Evolutionary conservation across 2,888 invertebrate genomes (phyloP).

Genomic region (Ceriagrion tenellum): DNA sequence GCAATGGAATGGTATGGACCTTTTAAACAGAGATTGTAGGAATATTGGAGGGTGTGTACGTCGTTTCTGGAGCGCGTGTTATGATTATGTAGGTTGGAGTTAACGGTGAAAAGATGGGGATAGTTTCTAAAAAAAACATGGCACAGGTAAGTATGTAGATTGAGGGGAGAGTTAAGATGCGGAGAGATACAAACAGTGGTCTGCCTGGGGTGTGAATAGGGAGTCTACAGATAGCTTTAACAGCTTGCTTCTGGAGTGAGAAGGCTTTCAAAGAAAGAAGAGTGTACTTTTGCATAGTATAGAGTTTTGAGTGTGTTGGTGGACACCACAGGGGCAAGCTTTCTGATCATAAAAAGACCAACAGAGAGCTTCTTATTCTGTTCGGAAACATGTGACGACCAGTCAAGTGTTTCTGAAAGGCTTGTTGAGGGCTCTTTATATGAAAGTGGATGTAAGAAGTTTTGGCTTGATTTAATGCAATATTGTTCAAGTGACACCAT

Average conservation of each 20-base stretch:
- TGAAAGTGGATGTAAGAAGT: not conserved
- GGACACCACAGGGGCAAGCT: not conserved
- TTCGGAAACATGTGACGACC: not conserved
- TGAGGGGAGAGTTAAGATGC: not conserved
- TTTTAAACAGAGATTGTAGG: no score
- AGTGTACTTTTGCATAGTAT: no score
- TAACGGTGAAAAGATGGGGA: no score
- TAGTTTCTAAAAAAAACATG: not conserved
- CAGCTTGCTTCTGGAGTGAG: no score
- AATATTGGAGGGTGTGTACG: no score
- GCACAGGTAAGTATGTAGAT: not conserved
- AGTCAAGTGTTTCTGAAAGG: not conserved
- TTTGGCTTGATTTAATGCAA: not conserved
- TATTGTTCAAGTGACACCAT: not conserved
- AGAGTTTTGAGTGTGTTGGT: slow-evolving; percentile 7
- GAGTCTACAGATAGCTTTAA: no score
- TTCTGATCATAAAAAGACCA: not conserved
- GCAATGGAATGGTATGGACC: no score
- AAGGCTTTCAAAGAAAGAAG: not conserved
- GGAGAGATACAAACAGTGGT: no score
- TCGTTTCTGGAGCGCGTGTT: no score
- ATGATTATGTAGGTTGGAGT: no score
- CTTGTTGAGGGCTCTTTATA: not conserved
- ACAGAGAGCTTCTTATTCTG: no score
- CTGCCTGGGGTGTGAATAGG: no score